Conservation (phyloP, 2,113 vertebrate species). For the Atractosteus spatula region DNA sequence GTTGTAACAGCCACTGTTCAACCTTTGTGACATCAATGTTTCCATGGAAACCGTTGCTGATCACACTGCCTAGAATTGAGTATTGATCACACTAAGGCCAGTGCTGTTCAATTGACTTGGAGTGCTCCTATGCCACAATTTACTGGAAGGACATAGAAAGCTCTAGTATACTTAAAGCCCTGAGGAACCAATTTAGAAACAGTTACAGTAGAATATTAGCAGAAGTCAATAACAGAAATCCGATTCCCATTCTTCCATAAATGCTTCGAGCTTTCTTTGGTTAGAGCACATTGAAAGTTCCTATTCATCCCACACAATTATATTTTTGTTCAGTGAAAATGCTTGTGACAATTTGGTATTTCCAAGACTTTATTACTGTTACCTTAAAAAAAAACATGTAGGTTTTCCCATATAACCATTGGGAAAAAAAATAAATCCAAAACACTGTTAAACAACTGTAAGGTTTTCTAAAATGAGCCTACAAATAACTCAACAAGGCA, state of each 20-base stretch:
- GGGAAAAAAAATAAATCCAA: no score
- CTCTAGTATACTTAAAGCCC: conserved; percentile 87
- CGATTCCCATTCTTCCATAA: conserved; percentile 88
- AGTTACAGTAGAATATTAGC: conserved; percentile 93
- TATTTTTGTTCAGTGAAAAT: conserved; percentile 40
- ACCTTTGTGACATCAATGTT: conserved; percentile 95
- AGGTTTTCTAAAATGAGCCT: no score
- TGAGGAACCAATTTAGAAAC: conserved; percentile 97
- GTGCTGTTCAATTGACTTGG: conserved; percentile 80
- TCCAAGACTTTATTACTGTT: no score
- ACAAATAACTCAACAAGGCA: no score
- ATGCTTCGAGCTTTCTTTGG: conserved; percentile 84
- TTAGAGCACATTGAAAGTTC: conserved; percentile 82
- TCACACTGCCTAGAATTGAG: conserved; percentile 94
- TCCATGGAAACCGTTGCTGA: conserved; percentile 88
- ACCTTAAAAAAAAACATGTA: not conserved
- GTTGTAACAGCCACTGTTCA: conserved; percentile 87
- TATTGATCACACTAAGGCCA: conserved; percentile 88
- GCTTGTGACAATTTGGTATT: no score
- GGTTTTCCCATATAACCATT: no score
- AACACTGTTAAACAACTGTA: no score
- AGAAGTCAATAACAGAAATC: conserved; percentile 97
- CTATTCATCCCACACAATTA: conserved; percentile 58
- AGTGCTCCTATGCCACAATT: conserved; percentile 86
- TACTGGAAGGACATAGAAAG: conserved; percentile 87